Evolutionary conservation across 2,113 vertebrate species (phyloP), one percentile per base, ranked within the genome.

Genomic region (Onychorhynchus coronatus): DNA sequence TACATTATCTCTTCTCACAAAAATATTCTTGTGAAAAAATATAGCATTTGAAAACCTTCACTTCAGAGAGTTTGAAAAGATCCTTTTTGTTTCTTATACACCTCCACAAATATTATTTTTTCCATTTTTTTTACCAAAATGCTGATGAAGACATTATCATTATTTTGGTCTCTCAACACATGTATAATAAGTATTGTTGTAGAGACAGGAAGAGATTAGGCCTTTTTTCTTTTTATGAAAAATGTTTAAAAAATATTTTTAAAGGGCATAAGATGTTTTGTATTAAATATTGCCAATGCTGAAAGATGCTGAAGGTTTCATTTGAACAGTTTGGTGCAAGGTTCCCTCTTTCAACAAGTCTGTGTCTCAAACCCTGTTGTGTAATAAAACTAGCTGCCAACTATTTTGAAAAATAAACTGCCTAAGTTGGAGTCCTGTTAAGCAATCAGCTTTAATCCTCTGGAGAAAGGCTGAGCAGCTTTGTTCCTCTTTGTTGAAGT

Each of bases 351-450:
- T 96, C 96, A 96, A 56, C 93, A 94, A 95, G 80, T 89, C 85
- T 92, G 53, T 77, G 90, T 84, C 73, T 85, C 86, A 92, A 93
- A 85, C 52, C 68, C n/a, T 90, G 59, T 97, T 97, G 96, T 78
- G 92, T 61, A 93, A 96, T 53, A 88, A 73, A 56, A 78, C 12
- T 18, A 68, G 87, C 74, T 95, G 96, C 94, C 96, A 96, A 91
- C 47, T 92, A 18, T 84, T 92, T 95, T 96, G 95, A 95, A 95
- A 96, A 96, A 92, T 84, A 91, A 96, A 95, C 95, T 75, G 93
- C 86, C 92, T 78, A 65, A 84, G 91, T 94, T 93, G 93, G 82
- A 94, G 85, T 96, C 88, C 93, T 94, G 84, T 97, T 95, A 96
- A 84, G 90, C 90, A 96, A 97, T 93, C 88, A 94, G 67, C 75